Evolutionary conservation across 2,113 vertebrate genomes (phyloP).

Genomic region (Falco punctatus): DNA sequence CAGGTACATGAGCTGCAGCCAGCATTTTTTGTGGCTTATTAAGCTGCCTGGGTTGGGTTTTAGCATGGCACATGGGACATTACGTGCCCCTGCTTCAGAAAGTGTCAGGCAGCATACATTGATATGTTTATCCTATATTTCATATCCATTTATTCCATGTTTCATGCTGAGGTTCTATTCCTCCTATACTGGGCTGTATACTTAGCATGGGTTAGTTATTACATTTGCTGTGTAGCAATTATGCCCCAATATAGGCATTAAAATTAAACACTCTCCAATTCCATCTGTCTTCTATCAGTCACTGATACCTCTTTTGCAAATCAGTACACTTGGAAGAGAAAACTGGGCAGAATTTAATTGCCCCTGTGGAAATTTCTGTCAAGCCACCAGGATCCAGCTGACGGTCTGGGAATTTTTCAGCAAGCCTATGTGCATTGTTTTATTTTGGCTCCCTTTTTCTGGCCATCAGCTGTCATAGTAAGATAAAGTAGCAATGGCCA

Average conservation of each 20-base stretch:
- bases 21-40: neutral
- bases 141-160: neutral
- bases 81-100: neutral
- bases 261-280: neutral
- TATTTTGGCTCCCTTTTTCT: neutral
- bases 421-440: fast-evolving
- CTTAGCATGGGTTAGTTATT: neutral
- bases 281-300: neutral
- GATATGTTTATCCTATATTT: neutral
- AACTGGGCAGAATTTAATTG: neutral
- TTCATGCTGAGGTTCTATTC: neutral
- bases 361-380: neutral
- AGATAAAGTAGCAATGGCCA: neutral
- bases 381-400: neutral
- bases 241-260: neutral
- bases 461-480: neutral
- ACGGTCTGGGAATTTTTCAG: neutral
- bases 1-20: neutral
- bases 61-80: neutral
- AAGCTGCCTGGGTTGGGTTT: neutral
- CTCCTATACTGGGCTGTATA: neutral
- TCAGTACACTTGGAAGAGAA: neutral
- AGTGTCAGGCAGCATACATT: neutral
- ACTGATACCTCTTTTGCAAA: neutral
- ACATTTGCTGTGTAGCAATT: neutral